Evolutionary conservation across 2,113 vertebrate species (phyloP), one percentile per base, ranked within the genome.

Genomic region (Carlito syrichta): DNA sequence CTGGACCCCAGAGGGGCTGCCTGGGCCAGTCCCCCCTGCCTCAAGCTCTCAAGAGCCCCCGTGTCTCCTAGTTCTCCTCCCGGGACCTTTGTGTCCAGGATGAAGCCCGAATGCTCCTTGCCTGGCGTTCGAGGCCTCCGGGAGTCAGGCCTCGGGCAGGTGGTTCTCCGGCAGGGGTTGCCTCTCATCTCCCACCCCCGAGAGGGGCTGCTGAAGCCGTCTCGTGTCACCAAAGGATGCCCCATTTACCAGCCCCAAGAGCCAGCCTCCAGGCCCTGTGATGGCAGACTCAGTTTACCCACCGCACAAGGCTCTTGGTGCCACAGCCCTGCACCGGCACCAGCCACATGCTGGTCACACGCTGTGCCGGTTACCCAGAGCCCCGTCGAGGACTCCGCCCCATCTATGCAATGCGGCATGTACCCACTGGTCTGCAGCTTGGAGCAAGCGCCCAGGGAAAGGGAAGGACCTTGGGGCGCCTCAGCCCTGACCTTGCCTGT

Each of bases 211-310:
- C 2, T 6, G 30, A 69, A n/a, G 62, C 54, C 69, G 79, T 16
- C n/a, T 71, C 71, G 5, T 16, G 5, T 69, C 77, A 9, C 76
- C n/a, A 4, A 76, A 52, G 69, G 27, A 2, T 0, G 5, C 2
- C 3, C 73, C 1, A 0, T 1, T n/a, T 27, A 48, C 56, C 50
- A 25, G 6, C 5, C 0, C 4, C 0, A 12, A 32, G 1, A 35
- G 73, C 48, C 12, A n/a, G 52, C 79, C n/a, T 30, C 71, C 5
- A 7, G 30, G 30, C 58, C 58, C 52, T 2, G 30, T 1, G 9
- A n/a, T 25, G 32, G 14, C 3, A 40, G 71, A 22, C 35, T 86
- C 74, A 17, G 62, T 35, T 78, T 43, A 60, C 81, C 32, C 3
- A 52, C 23, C 10, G 27, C 58, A 13, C 32, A 58, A 52, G 66